Conservation (phyloP, 2,113 vertebrate species). For the Columbina picui region DNA sequence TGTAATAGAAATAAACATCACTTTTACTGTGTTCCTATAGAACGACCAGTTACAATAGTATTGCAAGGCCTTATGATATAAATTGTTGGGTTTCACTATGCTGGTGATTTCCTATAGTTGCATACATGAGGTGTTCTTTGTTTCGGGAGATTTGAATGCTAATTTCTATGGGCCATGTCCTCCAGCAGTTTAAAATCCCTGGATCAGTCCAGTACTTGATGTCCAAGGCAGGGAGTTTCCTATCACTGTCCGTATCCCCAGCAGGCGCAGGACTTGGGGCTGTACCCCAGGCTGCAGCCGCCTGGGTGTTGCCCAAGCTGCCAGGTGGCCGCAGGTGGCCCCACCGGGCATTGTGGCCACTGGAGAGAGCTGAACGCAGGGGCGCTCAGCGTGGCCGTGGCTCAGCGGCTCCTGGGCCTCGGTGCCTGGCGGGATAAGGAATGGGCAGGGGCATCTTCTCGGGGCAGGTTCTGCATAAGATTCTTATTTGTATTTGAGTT, state of each 20-base stretch:
- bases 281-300: not conserved
- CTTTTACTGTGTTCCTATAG: not conserved
- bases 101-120: not conserved
- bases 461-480: not conserved
- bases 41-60: not conserved
- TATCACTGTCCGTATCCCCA: not conserved
- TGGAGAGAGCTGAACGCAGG: conserved; percentile 42
- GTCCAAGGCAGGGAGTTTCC: not conserved
- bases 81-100: not conserved
- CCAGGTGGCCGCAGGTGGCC: conserved; percentile 14
- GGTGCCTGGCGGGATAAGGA: not conserved
- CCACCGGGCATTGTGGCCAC: not conserved
- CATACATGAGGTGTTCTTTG: not conserved
- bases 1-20: conserved; percentile 38
- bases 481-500: not conserved
- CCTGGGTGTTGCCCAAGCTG: not conserved
- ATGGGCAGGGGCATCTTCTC: not conserved
- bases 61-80: not conserved
- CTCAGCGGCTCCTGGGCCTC: too few relatives aligned
- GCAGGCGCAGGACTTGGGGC: not conserved
- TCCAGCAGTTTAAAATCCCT: not conserved
- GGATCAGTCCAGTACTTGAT: not conserved
- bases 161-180: not conserved
- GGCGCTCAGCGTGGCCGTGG: too few relatives aligned
- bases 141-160: not conserved